Percentiles rank a stretch among this genome's conserved stretches.
Conservation (phyloP, 2,113 vertebrate species). For the Chaenogobius annularis region DNA sequence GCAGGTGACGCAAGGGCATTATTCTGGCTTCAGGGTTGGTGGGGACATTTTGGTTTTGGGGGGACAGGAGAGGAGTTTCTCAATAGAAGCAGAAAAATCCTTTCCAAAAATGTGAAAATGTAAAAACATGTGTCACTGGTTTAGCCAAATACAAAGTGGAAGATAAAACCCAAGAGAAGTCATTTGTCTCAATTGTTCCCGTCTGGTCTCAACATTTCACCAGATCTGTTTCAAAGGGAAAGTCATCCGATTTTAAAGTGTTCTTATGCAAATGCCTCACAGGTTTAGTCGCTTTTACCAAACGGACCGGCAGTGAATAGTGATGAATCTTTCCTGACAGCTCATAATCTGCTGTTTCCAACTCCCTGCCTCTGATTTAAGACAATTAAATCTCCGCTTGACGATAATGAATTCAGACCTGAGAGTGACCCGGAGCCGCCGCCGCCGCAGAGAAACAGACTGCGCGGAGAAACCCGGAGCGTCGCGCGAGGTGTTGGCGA, state of each 20-base stretch:
- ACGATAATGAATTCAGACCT: constrained; percentile 71
- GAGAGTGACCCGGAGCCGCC: constrained; percentile 38
- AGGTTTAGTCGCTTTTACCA: constrained; percentile 23
- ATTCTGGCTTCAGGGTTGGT: no score
- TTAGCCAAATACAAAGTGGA: background rate
- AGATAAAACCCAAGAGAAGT: background rate
- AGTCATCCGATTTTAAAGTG: background rate
- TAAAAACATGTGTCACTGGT: background rate
- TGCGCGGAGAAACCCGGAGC: background rate
- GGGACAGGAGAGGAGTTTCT: no score
- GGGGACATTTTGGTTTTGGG: no score
- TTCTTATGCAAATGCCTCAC: background rate
- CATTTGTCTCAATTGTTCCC: background rate
- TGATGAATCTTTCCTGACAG: constrained; percentile 72
- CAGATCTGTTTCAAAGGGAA: background rate
- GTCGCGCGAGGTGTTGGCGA: background rate
- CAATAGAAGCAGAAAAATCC: no score
- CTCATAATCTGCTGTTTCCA: constrained; percentile 70
- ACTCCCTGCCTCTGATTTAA: constrained; percentile 63
- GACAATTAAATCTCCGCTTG: constrained; percentile 74
- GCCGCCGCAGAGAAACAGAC: background rate
- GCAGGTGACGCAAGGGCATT: no score
- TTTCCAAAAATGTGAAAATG: no score
- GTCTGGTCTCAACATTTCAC: background rate
- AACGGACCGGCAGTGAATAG: constrained; percentile 17